A percentile compares a stretch with the other conserved stretches of the same genome.
Evolutionary conservation across 1,140 invertebrate genomes (phyloP).

Genomic region (Batillaria attramentaria): DNA sequence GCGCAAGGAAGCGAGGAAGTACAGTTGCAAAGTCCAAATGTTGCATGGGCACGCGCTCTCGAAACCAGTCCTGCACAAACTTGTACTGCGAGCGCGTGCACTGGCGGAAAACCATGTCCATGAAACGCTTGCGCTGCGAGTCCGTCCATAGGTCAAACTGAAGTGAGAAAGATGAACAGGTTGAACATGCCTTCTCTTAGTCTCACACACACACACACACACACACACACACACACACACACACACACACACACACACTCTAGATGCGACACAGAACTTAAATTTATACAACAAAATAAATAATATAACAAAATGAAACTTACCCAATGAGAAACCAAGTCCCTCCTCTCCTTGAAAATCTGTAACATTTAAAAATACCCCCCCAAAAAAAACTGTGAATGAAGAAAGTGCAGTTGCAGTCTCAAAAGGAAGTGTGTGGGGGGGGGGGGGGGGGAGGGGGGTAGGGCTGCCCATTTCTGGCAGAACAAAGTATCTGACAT

Average conservation of each 20-base stretch:
- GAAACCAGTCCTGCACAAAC: slow-evolving; percentile 64
- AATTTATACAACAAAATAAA: background rate
- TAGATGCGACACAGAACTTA: background rate
- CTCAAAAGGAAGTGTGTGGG: no score
- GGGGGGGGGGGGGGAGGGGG: no score
- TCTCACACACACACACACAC: background rate
- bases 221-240: background rate
- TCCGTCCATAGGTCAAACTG: slow-evolving; percentile 71
- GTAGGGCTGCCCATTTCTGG: no score
- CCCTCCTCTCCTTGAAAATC: slow-evolving; percentile 70
- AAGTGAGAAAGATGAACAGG: slow-evolving; percentile 30
- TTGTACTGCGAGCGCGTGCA: slow-evolving; percentile 62
- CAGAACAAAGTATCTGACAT: no score
- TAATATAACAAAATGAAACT: slow-evolving; percentile 24
- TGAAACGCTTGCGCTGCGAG: slow-evolving; percentile 65
- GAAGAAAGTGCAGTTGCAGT: no score
- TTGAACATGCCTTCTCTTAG: background rate
- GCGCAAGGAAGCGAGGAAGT: slow-evolving; percentile 66
- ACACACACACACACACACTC: background rate
- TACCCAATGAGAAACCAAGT: slow-evolving; percentile 70
- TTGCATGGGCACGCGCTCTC: slow-evolving; percentile 61
- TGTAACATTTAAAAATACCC: slow-evolving; percentile 45
- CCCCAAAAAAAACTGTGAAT: no score
- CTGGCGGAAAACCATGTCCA: slow-evolving; percentile 65
- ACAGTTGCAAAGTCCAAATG: slow-evolving; percentile 68